These are phyloP conservation scores for Callopanchax toddi DNA, from an alignment of 2,113 vertebrate genomes.

Conservation along the genomic window DNA sequence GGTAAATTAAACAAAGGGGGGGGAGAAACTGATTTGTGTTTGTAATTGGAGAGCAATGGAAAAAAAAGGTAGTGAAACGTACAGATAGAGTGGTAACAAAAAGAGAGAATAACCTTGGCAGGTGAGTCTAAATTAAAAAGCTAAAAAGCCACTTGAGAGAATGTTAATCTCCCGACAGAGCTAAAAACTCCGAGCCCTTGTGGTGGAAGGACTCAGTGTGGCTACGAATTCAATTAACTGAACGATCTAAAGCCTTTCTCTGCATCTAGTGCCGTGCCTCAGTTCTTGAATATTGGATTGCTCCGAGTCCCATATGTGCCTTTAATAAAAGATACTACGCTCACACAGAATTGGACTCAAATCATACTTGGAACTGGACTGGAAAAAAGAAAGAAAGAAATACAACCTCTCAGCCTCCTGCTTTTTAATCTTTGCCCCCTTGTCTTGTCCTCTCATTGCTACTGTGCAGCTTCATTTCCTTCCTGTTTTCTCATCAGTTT, in stretches of 20 bases:
- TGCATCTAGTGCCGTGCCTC: conserved; percentile 35
- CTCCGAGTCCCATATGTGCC: conserved; percentile 42
- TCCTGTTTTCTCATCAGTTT: conserved; percentile 33
- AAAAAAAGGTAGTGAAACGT: conserved; percentile 5
- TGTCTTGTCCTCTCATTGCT: conserved; percentile 43
- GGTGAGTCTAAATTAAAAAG: conserved; percentile 54
- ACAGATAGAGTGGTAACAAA: conserved; percentile 13
- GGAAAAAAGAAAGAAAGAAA: conserved; percentile 38
- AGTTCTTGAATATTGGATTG: conserved; percentile 54
- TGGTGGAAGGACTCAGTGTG: conserved; percentile 33
- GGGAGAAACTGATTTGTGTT: conserved; percentile 53
- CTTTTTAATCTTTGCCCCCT: conserved; percentile 50
- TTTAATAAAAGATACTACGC: conserved; percentile 58
- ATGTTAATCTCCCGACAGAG: conserved; percentile 46
- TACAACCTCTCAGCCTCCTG: conserved; percentile 25
- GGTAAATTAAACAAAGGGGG: conserved; percentile 61
- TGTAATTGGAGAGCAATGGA: conserved; percentile 51
- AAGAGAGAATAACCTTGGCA: conserved; percentile 51
- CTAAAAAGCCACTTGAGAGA: conserved; percentile 49
- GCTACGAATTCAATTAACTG: conserved; percentile 62
- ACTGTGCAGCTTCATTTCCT: conserved; percentile 31
- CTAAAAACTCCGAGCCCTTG: conserved; percentile 17
- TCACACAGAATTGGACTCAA: conserved; percentile 55
- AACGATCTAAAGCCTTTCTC: conserved; percentile 54
- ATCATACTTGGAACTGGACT: conserved; percentile 28